phyloP scores from a whole-genome alignment of 2,797 vertebrate species.

The Xyrichtys novacula region DNA sequence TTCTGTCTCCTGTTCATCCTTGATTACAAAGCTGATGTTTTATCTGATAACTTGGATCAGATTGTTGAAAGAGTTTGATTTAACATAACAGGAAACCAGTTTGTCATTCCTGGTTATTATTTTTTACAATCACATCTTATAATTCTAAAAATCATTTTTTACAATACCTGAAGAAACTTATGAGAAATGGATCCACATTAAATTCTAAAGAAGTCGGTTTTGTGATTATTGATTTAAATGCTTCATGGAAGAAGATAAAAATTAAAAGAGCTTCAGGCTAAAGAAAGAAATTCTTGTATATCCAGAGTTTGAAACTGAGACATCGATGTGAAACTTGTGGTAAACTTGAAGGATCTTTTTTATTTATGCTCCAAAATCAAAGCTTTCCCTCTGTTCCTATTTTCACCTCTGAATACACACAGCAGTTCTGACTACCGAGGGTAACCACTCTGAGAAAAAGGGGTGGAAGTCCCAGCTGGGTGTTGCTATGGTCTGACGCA shows the following conservation, averaged over 20 bases:
- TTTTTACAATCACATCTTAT: background rate
- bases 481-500: constrained; percentile 54
- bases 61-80: no score
- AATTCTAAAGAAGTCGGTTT: no score
- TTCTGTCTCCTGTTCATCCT: no score
- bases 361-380: background rate
- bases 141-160: background rate
- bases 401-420: background rate
- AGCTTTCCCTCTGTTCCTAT: background rate
- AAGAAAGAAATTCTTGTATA: background rate
- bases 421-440: constrained; percentile 5
- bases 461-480: constrained; percentile 50
- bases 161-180: background rate
- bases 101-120: background rate
- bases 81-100: no score
- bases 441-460: constrained; percentile 14
- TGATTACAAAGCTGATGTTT: no score
- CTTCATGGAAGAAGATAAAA: background rate
- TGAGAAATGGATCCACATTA: no score
- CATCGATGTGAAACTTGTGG: background rate
- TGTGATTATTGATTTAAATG: no score
- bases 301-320: background rate
- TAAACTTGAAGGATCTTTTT: background rate
- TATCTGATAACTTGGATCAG: no score
- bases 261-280: no score